Evolutionary conservation across 2,888 invertebrate species (phyloP).

Genomic region (Hoplodrina ambigua): DNA sequence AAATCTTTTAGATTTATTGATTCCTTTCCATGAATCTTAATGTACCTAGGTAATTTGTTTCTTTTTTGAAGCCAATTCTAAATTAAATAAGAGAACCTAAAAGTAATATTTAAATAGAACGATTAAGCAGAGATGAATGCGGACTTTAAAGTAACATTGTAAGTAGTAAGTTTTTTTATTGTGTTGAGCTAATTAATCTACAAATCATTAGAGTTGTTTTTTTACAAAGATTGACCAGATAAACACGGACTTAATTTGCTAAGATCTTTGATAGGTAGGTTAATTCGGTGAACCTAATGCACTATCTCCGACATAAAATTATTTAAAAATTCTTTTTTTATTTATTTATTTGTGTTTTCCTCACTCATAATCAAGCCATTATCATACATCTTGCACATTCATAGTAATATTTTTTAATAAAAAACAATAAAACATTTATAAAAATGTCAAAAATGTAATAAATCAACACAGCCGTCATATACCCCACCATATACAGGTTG

Average conservation of each 20-base stretch:
- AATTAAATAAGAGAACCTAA: background rate
- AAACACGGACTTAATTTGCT: background rate
- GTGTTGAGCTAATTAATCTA: background rate
- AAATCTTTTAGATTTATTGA: slow-evolving; percentile 50
- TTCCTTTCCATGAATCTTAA: slow-evolving; percentile 27
- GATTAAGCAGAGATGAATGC: background rate
- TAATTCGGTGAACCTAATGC: background rate
- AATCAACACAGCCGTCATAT: slow-evolving; percentile 45
- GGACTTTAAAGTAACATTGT: background rate
- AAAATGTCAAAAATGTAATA: slow-evolving; percentile 48
- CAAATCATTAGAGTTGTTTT: background rate
- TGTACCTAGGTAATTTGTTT: slow-evolving; percentile 11
- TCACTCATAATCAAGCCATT: background rate
- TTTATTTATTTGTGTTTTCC: background rate
- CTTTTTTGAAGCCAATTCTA: slow-evolving; percentile 7
- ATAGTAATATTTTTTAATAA: slow-evolving; percentile 3
- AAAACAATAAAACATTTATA: slow-evolving; percentile 25
- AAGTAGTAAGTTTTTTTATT: background rate
- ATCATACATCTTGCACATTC: slow-evolving; percentile 3
- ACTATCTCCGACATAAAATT: too few relatives aligned
- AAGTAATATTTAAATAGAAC: background rate
- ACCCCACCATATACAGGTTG: slow-evolving; percentile 58
- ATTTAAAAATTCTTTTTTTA: background rate
- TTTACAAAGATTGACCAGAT: background rate
- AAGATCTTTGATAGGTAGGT: background rate